A percentile compares a stretch with the other conserved stretches of the same genome.
Conservation (phyloP, 2,888 invertebrate genomes). For the Drosophila fulvimacula region DNA sequence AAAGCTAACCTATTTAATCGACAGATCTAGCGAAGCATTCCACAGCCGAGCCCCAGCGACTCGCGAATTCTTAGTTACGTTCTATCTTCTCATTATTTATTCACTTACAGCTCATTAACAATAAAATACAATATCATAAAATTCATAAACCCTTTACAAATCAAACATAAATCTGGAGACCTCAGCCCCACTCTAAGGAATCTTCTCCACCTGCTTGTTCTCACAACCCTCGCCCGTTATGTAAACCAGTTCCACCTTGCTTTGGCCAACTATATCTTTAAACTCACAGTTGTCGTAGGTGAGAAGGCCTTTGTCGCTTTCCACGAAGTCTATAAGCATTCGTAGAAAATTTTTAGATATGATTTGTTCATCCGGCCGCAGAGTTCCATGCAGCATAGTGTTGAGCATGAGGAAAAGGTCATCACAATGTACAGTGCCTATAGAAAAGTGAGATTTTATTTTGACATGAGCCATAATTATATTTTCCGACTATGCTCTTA, state of each 20-base stretch:
- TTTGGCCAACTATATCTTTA: not conserved
- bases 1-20: not conserved
- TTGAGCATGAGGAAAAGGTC: not conserved
- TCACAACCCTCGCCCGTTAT: constrained; percentile 6
- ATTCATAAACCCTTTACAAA: not conserved
- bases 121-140: not conserved
- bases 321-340: not conserved
- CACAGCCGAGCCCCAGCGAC: not conserved
- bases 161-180: not conserved
- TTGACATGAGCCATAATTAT: not conserved
- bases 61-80: not conserved
- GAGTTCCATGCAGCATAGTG: not conserved
- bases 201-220: not conserved
- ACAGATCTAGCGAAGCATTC: too few species aligned
- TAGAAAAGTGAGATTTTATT: not conserved
- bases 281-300: not conserved
- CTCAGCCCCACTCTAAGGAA: not conserved
- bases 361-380: constrained; percentile 6
- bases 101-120: not conserved
- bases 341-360: not conserved
- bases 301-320: not conserved
- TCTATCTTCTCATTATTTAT: not conserved
- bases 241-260: not conserved
- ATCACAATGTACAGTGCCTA: constrained; percentile 4
- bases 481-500: constrained; percentile 66